phyloP scores from a whole-genome alignment of 2,888 invertebrate genomes.

The Caenorhabditis sp. region DNA sequence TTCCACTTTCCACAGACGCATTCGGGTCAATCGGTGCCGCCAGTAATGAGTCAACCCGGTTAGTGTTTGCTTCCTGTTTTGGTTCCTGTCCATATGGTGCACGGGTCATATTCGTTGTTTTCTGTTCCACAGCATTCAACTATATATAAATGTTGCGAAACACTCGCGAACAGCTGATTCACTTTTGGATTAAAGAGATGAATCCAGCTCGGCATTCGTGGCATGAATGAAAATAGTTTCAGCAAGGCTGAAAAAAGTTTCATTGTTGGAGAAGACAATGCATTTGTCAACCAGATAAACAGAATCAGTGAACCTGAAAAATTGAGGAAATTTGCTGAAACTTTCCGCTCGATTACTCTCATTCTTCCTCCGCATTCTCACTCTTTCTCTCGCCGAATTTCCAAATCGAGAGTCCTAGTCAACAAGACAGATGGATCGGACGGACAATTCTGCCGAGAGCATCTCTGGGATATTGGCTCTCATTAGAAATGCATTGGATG shows the following conservation, averaged over 20 bases:
- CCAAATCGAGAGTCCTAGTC: conserved; percentile 5
- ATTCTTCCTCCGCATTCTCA: conserved; percentile 1
- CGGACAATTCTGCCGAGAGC: neutral
- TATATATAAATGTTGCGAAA: conserved; percentile 2
- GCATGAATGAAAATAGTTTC: too few species aligned
- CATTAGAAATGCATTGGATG: conserved; percentile 58
- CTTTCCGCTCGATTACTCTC: conserved; percentile 22
- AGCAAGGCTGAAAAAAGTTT: too few species aligned
- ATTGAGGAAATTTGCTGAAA: conserved; percentile 22
- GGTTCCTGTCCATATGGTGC: neutral
- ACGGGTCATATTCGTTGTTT: neutral
- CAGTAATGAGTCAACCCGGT: conserved; percentile 56
- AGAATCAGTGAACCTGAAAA: conserved; percentile 32
- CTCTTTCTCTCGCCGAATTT: neutral
- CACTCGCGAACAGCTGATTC: conserved; percentile 4
- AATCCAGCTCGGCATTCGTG: too few species aligned
- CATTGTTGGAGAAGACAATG: neutral
- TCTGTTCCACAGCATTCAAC: neutral
- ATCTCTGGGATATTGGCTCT: conserved; percentile 22
- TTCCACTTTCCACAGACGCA: conserved; percentile 49
- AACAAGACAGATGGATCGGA: conserved; percentile 11
- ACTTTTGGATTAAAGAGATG: too few species aligned
- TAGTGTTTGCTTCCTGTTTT: conserved; percentile 12
- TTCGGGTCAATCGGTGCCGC: conserved; percentile 23
- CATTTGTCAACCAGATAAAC: neutral